These are phyloP conservation scores for Aspidiotus rigidus DNA, from an alignment of 2,888 invertebrate species.

Conservation along the genomic window DNA sequence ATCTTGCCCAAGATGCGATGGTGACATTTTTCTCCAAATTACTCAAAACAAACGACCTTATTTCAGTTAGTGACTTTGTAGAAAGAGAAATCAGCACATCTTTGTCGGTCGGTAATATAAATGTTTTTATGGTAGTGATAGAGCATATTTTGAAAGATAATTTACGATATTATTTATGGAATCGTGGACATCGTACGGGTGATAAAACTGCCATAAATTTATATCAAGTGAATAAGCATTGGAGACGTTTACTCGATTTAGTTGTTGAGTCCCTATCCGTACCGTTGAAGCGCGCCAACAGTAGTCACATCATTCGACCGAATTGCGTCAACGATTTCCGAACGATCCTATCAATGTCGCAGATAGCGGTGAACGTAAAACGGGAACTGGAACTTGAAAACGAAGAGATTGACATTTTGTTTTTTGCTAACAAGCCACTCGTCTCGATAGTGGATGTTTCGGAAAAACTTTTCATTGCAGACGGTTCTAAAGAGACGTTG, in stretches of 20 bases:
- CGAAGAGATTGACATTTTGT: not conserved
- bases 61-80: not conserved
- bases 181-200: too few species aligned
- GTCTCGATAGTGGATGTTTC: not conserved
- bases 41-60: not conserved
- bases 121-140: too few species aligned
- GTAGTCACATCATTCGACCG: too few species aligned
- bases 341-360: not conserved
- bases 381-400: not conserved
- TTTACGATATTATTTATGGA: too few species aligned
- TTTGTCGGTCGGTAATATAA: too few species aligned
- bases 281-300: not conserved
- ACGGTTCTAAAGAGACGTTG: not conserved
- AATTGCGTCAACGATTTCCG: not conserved
- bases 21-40: conserved; percentile 16
- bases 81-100: too few species aligned
- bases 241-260: conserved; percentile 14
- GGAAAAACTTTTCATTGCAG: conserved; percentile 1
- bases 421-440: conserved; percentile 1
- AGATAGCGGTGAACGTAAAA: conserved; percentile 5
- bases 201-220: too few species aligned
- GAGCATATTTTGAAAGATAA: too few species aligned
- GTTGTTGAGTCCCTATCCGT: not conserved
- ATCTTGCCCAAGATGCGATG: conserved; percentile 6
- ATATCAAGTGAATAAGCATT: conserved; percentile 7